A percentile compares a stretch with the other conserved stretches of the same genome.
phyloP scores from a whole-genome alignment of 1,140 invertebrate species.

The Drosophila lacteicornis region DNA sequence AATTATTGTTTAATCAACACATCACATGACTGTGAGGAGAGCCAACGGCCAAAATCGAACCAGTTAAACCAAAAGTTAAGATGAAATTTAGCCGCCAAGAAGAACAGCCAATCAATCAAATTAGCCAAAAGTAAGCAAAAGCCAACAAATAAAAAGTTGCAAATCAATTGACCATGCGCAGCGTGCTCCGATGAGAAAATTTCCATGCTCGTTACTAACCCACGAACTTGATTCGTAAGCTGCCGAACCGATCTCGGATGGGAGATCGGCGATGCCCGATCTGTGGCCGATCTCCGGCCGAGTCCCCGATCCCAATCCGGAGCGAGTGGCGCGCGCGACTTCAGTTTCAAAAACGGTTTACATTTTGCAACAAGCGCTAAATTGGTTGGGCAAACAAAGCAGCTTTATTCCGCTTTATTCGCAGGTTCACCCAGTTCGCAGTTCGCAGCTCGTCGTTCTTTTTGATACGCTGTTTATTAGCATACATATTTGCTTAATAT shows the following conservation, averaged over 20 bases:
- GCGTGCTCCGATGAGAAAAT: constrained; percentile 48
- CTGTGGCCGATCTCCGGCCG: constrained; percentile 23
- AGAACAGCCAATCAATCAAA: constrained; percentile 45
- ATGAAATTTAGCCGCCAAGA: neutral
- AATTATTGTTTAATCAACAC: constrained; percentile 54
- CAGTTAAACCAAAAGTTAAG: constrained; percentile 41
- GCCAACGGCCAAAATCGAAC: constrained; percentile 28
- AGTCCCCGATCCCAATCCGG: constrained; percentile 22
- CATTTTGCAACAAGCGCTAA: constrained; percentile 76
- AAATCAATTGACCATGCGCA: constrained; percentile 62
- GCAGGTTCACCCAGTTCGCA: constrained; percentile 49
- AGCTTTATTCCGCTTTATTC: constrained; percentile 49
- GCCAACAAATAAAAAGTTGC: constrained; percentile 46
- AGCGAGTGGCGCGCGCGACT: constrained; percentile 56
- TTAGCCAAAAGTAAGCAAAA: constrained; percentile 48
- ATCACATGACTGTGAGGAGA: constrained; percentile 51
- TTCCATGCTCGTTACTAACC: constrained; percentile 56
- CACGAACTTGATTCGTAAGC: constrained; percentile 17
- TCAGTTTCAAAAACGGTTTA: constrained; percentile 74
- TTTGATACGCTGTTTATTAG: constrained; percentile 69
- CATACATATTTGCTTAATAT: constrained; percentile 76
- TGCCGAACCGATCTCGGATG: constrained; percentile 21
- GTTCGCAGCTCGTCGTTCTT: constrained; percentile 55
- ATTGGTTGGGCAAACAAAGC: constrained; percentile 71
- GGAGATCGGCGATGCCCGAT: constrained; percentile 6